A percentile compares a stretch with the other conserved stretches of the same genome.
phyloP scores from a whole-genome alignment of 30 jellyfish, hydroid and myxozoan species.

The Hydractinia echinata region DNA sequence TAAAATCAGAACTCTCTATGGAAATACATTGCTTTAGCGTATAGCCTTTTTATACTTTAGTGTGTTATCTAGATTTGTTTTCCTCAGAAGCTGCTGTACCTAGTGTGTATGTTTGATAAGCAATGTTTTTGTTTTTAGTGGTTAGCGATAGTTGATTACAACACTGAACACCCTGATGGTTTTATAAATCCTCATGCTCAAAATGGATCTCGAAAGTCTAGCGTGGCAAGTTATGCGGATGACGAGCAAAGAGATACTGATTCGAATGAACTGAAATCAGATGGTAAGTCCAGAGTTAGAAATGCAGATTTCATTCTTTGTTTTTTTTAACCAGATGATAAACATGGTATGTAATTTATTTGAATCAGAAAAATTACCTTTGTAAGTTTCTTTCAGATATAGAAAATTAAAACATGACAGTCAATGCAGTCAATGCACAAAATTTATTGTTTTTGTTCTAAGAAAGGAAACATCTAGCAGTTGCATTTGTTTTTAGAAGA shows the following conservation, averaged over 20 bases:
- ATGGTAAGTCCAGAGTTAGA: not conserved
- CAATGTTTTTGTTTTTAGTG: slow-evolving; percentile 2
- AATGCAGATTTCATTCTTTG: too few species aligned
- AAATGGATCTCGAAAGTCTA: too few species aligned
- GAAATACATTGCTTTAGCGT: too few species aligned
- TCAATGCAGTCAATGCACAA: too few species aligned
- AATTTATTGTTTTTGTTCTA: too few species aligned
- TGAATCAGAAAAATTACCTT: too few species aligned
- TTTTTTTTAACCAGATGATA: too few species aligned
- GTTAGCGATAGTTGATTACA: slow-evolving; percentile 29
- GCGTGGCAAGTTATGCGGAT: not conserved
- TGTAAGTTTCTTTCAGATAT: too few species aligned
- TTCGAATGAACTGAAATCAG: not conserved
- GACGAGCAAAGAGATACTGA: not conserved
- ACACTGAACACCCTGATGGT: slow-evolving; percentile 1
- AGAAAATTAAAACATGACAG: too few species aligned
- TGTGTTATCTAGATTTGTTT: not conserved
- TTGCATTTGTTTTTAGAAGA: not conserved
- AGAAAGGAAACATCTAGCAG: too few species aligned
- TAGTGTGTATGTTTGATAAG: not conserved
- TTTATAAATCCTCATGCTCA: not conserved
- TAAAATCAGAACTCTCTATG: too few species aligned
- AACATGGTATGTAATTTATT: too few species aligned
- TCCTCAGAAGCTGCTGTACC: not conserved
- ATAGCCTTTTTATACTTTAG: not conserved